Conservation (phyloP, 2,888 invertebrate genomes). For the Globia sparganii region DNA sequence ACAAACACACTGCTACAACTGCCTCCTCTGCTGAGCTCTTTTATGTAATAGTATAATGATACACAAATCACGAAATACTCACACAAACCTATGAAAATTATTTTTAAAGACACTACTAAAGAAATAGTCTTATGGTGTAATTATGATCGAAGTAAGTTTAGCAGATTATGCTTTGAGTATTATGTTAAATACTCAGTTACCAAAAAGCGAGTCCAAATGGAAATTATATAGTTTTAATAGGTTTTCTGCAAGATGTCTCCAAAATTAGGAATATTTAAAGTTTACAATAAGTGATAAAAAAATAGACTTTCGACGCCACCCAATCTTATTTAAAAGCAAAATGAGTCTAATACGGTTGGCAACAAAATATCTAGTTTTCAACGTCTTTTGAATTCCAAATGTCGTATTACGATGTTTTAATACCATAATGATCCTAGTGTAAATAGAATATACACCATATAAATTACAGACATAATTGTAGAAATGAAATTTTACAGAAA, state of each 20-base stretch:
- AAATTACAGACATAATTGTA: too few species aligned
- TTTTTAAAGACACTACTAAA: conserved; percentile 16
- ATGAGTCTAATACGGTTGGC: neutral
- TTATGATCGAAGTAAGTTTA: conserved; percentile 27
- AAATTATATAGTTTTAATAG: conserved; percentile 13
- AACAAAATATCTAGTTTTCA: neutral
- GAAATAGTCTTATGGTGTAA: conserved; percentile 11
- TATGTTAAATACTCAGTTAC: conserved; percentile 23
- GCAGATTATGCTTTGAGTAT: conserved; percentile 10
- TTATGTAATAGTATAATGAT: conserved; percentile 8
- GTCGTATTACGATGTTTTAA: too few species aligned
- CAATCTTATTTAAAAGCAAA: neutral
- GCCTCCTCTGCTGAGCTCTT: conserved; percentile 25
- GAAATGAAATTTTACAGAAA: too few species aligned
- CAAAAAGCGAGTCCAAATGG: conserved; percentile 6
- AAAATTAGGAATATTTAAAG: neutral
- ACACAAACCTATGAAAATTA: conserved; percentile 6
- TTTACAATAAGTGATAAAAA: neutral
- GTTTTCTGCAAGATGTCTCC: conserved; percentile 3
- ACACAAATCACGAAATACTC: conserved; percentile 19
- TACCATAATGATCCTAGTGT: too few species aligned
- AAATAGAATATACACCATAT: too few species aligned
- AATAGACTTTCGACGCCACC: neutral
- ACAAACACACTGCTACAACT: conserved; percentile 14
- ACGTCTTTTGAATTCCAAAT: neutral